Base-by-base conservation (phyloP, 2,888 invertebrate species). In the Selenia dentaria region DNA sequence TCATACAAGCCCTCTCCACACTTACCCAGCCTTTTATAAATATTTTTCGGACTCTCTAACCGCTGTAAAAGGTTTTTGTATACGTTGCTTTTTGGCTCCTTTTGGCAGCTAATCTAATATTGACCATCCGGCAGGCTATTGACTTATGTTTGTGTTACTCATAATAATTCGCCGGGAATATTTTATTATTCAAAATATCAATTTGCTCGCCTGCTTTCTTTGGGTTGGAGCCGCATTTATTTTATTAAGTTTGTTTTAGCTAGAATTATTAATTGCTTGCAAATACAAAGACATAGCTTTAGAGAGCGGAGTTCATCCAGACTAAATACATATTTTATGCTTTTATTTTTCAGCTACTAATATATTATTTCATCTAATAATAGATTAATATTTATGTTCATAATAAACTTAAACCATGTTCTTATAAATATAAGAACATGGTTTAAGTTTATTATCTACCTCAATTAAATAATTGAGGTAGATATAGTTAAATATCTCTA, bases 51-150 rank as follows among this genome's bases (percentile, higher is more conserved):
- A 72, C 65, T 83, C 65, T 83, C 76, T 84, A 84, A 85, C 88
- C 83, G 81, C 84, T 80, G 85, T 89, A 86, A 89, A 90, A 90
- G 89, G 89, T 90, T 90, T 89, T 88, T 90, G 90, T 90, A 90
- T 88, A 90, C 90, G 90, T 86, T 84, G 90, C 89, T 88, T 90
- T 89, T 89, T 88, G 88, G 80, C 84, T 90, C 90, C 89, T 90
- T 90, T 90, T 87, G 88, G 74, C 79, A 68, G 88, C 77, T 90
- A 89, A 90, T 89, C 89, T 83, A 90, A 90, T 90, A 90, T 90
- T 90, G 89, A 90, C 90, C 89, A 81, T 82, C 85, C 81, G 78
- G 70, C 70, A 83, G 84, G 86, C 89, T 90, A 90, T 88, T 89
- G 90, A 90, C 88, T 90, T 88, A 73, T 89, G 87, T 89, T 90